Evolutionary conservation across 2,888 invertebrate species (phyloP), one percentile per base, ranked within the genome.

Genomic region (Morpho achilles): DNA sequence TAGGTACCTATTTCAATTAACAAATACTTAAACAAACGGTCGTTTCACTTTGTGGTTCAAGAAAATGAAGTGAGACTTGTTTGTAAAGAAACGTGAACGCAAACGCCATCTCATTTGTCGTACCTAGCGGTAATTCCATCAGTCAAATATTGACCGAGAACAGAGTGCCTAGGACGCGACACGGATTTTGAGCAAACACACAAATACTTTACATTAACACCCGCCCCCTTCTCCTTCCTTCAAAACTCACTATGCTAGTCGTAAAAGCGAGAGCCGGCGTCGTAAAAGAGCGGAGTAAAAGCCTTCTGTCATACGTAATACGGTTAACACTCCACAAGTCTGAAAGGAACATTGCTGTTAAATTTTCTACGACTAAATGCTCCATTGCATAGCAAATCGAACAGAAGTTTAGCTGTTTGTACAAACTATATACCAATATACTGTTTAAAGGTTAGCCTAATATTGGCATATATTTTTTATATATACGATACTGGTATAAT

Each of bases 171-270:
- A 80, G 82, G 84, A 87, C 83, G 79, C 84, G 88, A 89, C 88
- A 88, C 86, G 82, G 87, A 88, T 87, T 87, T 87, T 81, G 74
- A 76, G 79, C 77, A 87, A 87, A 89, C 82, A 87, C 76, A 79
- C 82, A 84, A 86, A 87, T 84, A 87, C 81, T 85, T 84, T 82
- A 84, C 83, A 84, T 86, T 85, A 84, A 77, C 86, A 83, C 80
- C 76, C 76, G 67, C 66, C 60, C 61, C 70, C 62, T 63, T 68
- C 71, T 70, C 65, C 50, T 39, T 48, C 53, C 44, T 51, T 58
- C 46, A 56, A 54, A 54, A 46, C 57, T 47, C 59, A 58, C 63
- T 54, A 45, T 53, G 45, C 54, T 52, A 56, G 64, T 57, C 65
- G 60, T 68, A 66, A 67, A 66, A 60, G 59, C 56, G 56, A 58